A percentile compares a stretch with the other conserved stretches of the same genome.
phyloP scores from a whole-genome alignment of 2,888 invertebrate genomes.

The Corbicula japonica region DNA sequence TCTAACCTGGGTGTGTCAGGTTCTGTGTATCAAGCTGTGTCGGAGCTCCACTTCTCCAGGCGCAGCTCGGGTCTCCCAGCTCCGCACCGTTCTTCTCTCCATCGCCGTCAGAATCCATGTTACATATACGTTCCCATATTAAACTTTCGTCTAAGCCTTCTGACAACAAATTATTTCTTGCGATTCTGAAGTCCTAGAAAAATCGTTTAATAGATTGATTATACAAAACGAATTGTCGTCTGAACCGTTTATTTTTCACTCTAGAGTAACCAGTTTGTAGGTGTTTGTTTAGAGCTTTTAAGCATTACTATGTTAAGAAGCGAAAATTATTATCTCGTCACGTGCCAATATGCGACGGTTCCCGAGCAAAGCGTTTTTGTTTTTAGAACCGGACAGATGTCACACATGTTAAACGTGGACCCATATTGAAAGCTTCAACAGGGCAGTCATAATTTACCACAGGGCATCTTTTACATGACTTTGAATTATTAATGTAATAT shows the following conservation, averaged over 20 bases:
- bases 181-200: not conserved
- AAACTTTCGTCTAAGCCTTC: not conserved
- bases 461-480: not conserved
- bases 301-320: not conserved
- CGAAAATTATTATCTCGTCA: too few species aligned
- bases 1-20: too few species aligned
- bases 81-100: conserved; percentile 15
- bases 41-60: not conserved
- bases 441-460: not conserved
- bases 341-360: too few species aligned
- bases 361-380: too few species aligned
- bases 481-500: not conserved
- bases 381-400: too few species aligned
- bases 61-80: conserved; percentile 13
- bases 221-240: not conserved
- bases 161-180: not conserved
- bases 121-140: conserved; percentile 1
- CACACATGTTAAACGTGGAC: too few species aligned
- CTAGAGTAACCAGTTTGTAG: not conserved
- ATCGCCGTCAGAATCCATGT: conserved; percentile 14
- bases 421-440: not conserved
- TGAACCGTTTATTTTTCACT: not conserved
- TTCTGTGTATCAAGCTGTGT: too few species aligned
- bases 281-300: not conserved
- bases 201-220: not conserved